Evolutionary conservation across 92 coral and sea anemone species (phyloP).

Genomic region (Pocillopora grandis): DNA sequence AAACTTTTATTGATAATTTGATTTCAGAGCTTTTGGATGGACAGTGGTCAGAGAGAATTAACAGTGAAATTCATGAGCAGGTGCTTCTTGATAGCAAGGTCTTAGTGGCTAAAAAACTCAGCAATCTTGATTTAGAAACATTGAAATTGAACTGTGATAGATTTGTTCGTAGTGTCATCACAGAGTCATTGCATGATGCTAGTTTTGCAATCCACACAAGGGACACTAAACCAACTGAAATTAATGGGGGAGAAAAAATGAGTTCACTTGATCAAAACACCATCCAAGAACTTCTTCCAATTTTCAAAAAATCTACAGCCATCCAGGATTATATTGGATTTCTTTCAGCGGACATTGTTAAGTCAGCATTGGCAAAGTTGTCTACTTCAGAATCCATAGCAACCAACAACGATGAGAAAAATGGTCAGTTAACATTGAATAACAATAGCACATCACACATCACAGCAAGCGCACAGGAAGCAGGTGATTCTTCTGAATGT

Average conservation of each 20-base stretch:
- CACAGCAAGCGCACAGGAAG: constrained; percentile 1
- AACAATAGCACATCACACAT: constrained; percentile 16
- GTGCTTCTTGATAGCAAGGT: constrained; percentile 16
- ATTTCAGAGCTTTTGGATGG: constrained; percentile 65
- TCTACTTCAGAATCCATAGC: constrained; percentile 35
- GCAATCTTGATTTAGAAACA: constrained; percentile 60
- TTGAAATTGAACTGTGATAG: constrained; percentile 74
- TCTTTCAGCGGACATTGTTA: constrained; percentile 75
- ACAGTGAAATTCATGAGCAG: neutral
- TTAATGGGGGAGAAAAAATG: neutral
- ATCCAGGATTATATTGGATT: constrained; percentile 74
- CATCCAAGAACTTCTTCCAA: constrained; percentile 38
- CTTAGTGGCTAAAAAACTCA: constrained; percentile 56
- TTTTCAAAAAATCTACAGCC: constrained; percentile 64
- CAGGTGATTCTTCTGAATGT: neutral
- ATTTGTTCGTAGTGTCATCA: constrained; percentile 71
- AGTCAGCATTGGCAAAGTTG: constrained; percentile 71
- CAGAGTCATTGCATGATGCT: constrained; percentile 77
- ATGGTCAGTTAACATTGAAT: constrained; percentile 11
- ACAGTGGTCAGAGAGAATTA: constrained; percentile 30
- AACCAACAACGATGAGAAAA: constrained; percentile 30
- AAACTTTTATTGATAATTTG: constrained; percentile 71
- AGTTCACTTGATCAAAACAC: neutral
- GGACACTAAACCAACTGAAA: neutral
- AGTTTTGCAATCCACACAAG: constrained; percentile 26